phyloP scores from a whole-genome alignment of 1,140 invertebrate species.

The Danaus melanippus region DNA sequence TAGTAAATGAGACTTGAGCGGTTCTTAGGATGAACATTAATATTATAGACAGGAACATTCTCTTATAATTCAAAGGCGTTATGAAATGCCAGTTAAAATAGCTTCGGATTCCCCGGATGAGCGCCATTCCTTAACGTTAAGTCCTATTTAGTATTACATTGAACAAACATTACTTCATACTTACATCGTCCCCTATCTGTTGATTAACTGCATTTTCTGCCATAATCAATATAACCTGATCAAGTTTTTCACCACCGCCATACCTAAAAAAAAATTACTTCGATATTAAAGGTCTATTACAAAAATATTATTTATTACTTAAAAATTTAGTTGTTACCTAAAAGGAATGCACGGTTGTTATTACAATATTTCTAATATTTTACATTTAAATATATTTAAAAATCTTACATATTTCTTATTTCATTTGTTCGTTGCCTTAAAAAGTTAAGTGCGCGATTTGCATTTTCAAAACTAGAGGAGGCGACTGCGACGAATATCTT shows the following conservation, averaged over 20 bases:
- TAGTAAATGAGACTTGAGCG: too few relatives aligned
- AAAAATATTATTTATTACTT: background rate
- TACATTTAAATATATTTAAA: conserved; percentile 4
- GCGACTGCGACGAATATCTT: conserved; percentile 44
- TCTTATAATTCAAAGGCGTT: too few relatives aligned
- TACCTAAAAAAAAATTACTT: conserved; percentile 32
- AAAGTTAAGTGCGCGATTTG: conserved; percentile 33
- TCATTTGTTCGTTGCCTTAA: conserved; percentile 24
- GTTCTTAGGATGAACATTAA: too few relatives aligned
- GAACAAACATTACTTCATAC: background rate
- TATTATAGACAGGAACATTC: too few relatives aligned
- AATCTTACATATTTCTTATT: conserved; percentile 46
- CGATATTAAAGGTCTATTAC: background rate
- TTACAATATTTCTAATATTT: background rate
- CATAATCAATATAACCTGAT: conserved; percentile 34
- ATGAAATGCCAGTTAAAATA: too few relatives aligned
- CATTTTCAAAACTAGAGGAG: conserved; percentile 31
- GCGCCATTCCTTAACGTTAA: too few relatives aligned
- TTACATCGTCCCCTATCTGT: conserved; percentile 7
- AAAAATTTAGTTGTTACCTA: background rate
- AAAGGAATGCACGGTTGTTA: too few relatives aligned
- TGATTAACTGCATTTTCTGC: conserved; percentile 29
- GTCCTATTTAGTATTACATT: too few relatives aligned
- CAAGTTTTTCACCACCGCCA: conserved; percentile 41
- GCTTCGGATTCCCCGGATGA: too few relatives aligned